Evolutionary conservation across 2,113 vertebrate species (phyloP).

Genomic region (Amazona guildingii): DNA sequence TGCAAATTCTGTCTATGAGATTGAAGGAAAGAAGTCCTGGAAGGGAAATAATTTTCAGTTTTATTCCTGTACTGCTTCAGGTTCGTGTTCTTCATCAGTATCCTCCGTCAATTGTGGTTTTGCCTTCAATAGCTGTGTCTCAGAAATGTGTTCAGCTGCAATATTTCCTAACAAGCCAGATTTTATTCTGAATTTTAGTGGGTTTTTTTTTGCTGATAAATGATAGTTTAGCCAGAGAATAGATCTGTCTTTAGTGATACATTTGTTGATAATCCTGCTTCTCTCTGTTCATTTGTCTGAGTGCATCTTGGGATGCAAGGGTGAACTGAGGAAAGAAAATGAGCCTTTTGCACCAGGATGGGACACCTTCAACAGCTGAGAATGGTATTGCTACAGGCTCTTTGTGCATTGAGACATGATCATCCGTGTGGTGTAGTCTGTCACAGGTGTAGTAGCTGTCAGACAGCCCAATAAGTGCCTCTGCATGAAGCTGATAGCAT

Average conservation of each 20-base stretch:
- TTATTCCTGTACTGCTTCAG: background rate
- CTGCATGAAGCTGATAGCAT: background rate
- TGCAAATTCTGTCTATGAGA: background rate
- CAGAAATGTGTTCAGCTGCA: background rate
- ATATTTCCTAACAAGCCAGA: background rate
- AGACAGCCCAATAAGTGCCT: background rate
- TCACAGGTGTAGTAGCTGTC: background rate
- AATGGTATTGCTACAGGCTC: background rate
- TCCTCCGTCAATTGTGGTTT: background rate
- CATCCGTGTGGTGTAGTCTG: fast-evolving
- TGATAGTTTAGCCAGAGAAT: background rate
- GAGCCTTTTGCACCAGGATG: background rate
- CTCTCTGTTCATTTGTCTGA: background rate
- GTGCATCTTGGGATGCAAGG: background rate
- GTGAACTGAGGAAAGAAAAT: background rate
- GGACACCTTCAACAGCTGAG: background rate
- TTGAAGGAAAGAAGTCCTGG: background rate
- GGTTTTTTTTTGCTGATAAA: background rate
- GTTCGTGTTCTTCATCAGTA: background rate
- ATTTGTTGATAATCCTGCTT: background rate
- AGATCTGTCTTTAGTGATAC: background rate
- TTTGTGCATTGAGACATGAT: background rate
- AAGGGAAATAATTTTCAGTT: background rate
- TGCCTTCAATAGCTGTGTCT: background rate
- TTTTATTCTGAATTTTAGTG: background rate